Base-by-base conservation (phyloP, 2,113 vertebrate species). In the Ahaetulla prasina region DNA sequence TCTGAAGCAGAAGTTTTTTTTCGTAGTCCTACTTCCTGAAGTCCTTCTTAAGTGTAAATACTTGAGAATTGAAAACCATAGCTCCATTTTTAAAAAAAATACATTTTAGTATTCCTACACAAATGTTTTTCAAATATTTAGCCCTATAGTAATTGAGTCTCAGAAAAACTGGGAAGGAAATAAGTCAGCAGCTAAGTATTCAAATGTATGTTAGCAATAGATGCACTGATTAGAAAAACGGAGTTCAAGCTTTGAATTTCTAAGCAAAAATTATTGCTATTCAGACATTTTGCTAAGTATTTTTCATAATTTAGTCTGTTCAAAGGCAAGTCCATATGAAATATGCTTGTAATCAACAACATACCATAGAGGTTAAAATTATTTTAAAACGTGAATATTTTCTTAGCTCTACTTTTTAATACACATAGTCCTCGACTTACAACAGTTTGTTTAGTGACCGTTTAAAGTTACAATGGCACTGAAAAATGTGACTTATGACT, bases 251-350 rank as follows among this genome's bases (percentile, higher is more conserved):
- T 74, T 49, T 12, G 14, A 18, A 53, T 93, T 91, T 93, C 27
- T 94, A 92, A 92, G 94, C 35, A 92, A n/a, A 84, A 39, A 8
- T 39, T 93, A 47, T 55, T 92, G 93, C 52, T 92, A 88, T 39
- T 93, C 91, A 91, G 63, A 89, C 96, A 95, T 94, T 94, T 92
- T 96, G 35, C 95, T 63, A 93, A 96, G 47, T 93, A 94, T 94
- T 97, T 95, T 95, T 91, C 60, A 84, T 96, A 92, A 63, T 91
- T 55, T 30, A 2, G 52, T 68, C 60, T 68, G 94, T 87, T 68
- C 86, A 92, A 92, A 90, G 47, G 90, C 74, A 89, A 94, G 27
- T 52, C 85, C 89, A 87, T 92, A 91, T 74, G 68, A 88, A 95
- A 90, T 93, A 63, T 91, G 80, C 11, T 39, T 91, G 25, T 57